These are phyloP conservation scores for Gerosis bhagava DNA, from an alignment of 2,888 invertebrate species.

Conservation along the genomic window DNA sequence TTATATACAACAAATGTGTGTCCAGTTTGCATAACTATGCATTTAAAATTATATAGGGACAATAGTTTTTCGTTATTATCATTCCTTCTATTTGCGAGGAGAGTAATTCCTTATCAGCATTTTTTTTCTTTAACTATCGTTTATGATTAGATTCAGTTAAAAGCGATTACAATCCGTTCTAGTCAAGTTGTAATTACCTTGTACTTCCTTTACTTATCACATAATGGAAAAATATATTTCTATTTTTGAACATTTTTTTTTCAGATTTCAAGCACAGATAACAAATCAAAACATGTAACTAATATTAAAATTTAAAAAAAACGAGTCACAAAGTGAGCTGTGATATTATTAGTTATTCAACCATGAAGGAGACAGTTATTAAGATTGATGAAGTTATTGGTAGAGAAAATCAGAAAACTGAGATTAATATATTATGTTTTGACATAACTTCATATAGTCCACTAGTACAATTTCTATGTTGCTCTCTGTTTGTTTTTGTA, in stretches of 20 bases:
- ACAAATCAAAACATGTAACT: background rate
- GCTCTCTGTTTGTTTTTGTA: conserved; percentile 91
- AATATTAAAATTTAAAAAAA: background rate
- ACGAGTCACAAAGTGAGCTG: conserved; percentile 12
- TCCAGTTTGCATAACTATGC: too few relatives aligned
- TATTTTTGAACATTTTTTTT: conserved; percentile 3
- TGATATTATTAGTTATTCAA: conserved; percentile 27
- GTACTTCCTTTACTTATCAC: too few relatives aligned
- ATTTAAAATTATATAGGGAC: too few relatives aligned
- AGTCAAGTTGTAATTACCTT: too few relatives aligned
- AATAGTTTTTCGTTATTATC: too few relatives aligned
- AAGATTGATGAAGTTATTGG: conserved; percentile 51
- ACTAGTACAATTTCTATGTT: conserved; percentile 88
- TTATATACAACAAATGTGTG: too few relatives aligned
- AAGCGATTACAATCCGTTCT: too few relatives aligned
- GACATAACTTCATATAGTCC: conserved; percentile 86
- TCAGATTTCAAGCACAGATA: background rate
- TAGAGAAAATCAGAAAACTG: conserved; percentile 49
- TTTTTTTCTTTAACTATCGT: too few relatives aligned
- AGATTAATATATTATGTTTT: conserved; percentile 87
- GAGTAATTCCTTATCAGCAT: too few relatives aligned
- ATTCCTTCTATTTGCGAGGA: too few relatives aligned
- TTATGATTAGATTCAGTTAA: too few relatives aligned
- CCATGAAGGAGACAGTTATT: conserved; percentile 61
- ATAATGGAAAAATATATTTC: too few relatives aligned